Evolutionary conservation across 2,888 invertebrate species (phyloP), one percentile per base, ranked within the genome.

Genomic region (Pheosia tremula): DNA sequence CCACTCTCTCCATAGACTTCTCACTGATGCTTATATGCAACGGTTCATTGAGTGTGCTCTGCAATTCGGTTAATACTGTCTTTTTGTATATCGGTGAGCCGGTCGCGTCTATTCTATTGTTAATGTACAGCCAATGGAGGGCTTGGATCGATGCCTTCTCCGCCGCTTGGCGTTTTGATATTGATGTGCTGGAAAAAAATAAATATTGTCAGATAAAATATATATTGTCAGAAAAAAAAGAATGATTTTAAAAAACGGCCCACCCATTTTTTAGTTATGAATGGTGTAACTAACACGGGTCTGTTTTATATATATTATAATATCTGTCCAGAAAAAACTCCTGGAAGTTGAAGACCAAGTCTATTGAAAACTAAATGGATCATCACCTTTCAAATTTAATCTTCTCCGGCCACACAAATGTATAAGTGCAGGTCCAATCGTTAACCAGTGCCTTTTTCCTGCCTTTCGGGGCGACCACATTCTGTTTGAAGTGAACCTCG

Each of bases 331-430:
- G 24, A 24, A 24, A 24, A 24, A 24, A 24, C 24, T 24, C 24
- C 24, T 24, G 24, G 24, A 24, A 24, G 24, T 24, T 24, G 24
- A 24, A 24, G 24, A 24, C 24, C 24, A 24, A 24, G 24, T 24
- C 24, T 24, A 24, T 24, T 24, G 24, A 24, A 24, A 24, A 24
- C 8, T 45, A 7, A 4, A 9, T 39, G 2, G 39, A 45, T 45
- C 4, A 13, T 67, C 78, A 93, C 84, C 90, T 85, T 72, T 93
- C 88, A 86, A 96, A 95, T 69, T 92, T 91, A 8, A 85, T 84
- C 58, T 91, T 85, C 71, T 93, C 91, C 0, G 96, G 96, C 96
- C 96, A 96, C 47, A 85, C 78, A 66, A 96, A 83, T 0, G 84
- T 74, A 63, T 95, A 95, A 11, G 85, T 93, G 68, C 95, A 95